Evolutionary conservation across 2,888 invertebrate genomes (phyloP), one percentile per base, ranked within the genome.

Genomic region (Watsonalla binaria): DNA sequence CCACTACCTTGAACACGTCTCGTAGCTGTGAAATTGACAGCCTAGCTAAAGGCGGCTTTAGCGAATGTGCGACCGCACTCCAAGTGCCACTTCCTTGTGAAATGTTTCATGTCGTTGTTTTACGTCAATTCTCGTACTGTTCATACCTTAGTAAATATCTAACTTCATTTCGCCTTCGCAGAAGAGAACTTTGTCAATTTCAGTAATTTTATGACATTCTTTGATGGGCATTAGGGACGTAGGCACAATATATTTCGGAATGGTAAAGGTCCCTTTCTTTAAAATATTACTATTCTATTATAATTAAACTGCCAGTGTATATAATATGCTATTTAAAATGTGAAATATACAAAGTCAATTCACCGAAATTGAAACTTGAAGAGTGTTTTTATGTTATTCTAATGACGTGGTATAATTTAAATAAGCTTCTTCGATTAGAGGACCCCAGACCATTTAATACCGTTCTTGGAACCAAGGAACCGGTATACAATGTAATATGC

Each of bases 391-490:
- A 78, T 81, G 80, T 83, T 79, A 75, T 62, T 64, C 67, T 65
- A 70, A 72, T 72, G 70, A 66, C 72, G 77, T 71, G 73, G 78
- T 82, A 79, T 82, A 80, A 82, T 79, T 84, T 84, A 86, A 85
- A 86, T 85, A 80, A 86, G 80, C 71, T 68, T 61, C 63, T 58
- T 61, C 70, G 37, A 5, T 37, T 37, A 37, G 37, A 71, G 63
- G 68, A 67, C 57, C 67, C 56, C 34, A 57, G 54, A 58, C 54
- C 60, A 58, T 61, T 63, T 60, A 63, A 72, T 82, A 70, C 80
- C 76, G 82, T 78, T 83, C 80, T 81, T 80, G 78, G 80, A 73
- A 70, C 73, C 62, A 66, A 75, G 67, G 69, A 70, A 68, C 68
- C 73, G 62, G 74, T 78, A 74, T 74, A 70, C 71, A 71, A 68